Evolutionary conservation across 2,888 invertebrate genomes (phyloP).

Genomic region (Malthinus seriepunctatus): DNA sequence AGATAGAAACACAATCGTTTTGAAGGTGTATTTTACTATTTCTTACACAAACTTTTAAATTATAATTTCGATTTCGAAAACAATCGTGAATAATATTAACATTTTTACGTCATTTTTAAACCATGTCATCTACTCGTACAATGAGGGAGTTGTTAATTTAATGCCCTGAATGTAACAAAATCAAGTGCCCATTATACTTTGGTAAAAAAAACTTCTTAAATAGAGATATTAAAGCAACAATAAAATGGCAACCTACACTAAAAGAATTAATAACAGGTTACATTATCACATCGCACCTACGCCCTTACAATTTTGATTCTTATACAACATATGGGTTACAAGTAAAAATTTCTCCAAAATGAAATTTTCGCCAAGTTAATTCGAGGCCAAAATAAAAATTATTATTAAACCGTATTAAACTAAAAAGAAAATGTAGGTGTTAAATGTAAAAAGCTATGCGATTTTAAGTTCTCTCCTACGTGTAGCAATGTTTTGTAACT

Average conservation of each 20-base stretch:
- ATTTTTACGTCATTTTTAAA: no score
- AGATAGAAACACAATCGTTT: no score
- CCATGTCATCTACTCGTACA: no score
- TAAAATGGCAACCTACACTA: slow-evolving; percentile 31
- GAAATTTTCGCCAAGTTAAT: slow-evolving; percentile 16
- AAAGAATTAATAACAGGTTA: slow-evolving; percentile 15
- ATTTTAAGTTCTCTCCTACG: slow-evolving; percentile 29
- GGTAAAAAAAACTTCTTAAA: background rate
- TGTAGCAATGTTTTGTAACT: slow-evolving; percentile 32
- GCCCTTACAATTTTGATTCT: slow-evolving; percentile 15
- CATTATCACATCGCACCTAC: slow-evolving; percentile 13
- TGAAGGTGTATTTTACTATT: no score
- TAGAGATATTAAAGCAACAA: slow-evolving; percentile 31
- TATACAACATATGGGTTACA: slow-evolving; percentile 7
- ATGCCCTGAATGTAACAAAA: background rate
- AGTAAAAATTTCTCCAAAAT: background rate
- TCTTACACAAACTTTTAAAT: no score
- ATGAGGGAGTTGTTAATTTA: background rate
- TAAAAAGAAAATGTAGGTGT: slow-evolving; percentile 32
- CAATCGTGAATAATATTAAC: no score
- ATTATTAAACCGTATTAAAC: slow-evolving; percentile 20
- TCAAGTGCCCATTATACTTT: slow-evolving; percentile 1
- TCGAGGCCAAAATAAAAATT: slow-evolving; percentile 19
- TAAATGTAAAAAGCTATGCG: slow-evolving; percentile 30
- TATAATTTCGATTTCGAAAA: no score